phyloP scores from a whole-genome alignment of 30 jellyfish, hydroid and myxozoan species.

The Nemopilema nomurai region DNA sequence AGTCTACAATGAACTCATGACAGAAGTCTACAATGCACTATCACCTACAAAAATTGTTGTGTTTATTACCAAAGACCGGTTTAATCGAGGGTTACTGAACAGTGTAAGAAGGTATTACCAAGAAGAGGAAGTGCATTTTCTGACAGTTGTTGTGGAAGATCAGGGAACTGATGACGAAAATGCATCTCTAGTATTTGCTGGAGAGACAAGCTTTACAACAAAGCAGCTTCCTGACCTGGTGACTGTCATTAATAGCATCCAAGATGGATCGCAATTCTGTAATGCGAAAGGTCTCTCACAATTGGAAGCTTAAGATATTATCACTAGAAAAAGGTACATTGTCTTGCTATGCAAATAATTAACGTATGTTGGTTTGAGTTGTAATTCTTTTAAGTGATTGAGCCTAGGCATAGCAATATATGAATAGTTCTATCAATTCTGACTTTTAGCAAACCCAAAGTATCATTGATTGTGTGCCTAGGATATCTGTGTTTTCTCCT shows the following conservation, averaged over 20 bases:
- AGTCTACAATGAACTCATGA: slow-evolving; percentile 11
- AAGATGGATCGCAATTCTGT: background rate
- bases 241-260: background rate
- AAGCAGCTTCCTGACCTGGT: slow-evolving; percentile 5
- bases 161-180: background rate
- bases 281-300: background rate
- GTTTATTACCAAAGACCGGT: slow-evolving; percentile 14
- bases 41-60: slow-evolving; percentile 51
- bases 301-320: background rate
- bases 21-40: slow-evolving; percentile 27
- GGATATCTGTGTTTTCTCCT: too few relatives aligned
- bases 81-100: slow-evolving; percentile 23
- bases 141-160: slow-evolving; percentile 37
- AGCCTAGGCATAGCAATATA: too few relatives aligned
- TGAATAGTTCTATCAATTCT: too few relatives aligned
- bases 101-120: slow-evolving; percentile 22
- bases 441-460: too few relatives aligned
- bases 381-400: too few relatives aligned
- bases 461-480: too few relatives aligned
- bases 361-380: too few relatives aligned
- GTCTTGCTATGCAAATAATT: too few relatives aligned
- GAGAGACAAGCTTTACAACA: slow-evolving; percentile 33
- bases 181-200: slow-evolving; percentile 7
- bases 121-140: slow-evolving; percentile 21
- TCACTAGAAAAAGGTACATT: background rate